Evolutionary conservation across 1,140 invertebrate species (phyloP).

Genomic region (Dryas iulia): DNA sequence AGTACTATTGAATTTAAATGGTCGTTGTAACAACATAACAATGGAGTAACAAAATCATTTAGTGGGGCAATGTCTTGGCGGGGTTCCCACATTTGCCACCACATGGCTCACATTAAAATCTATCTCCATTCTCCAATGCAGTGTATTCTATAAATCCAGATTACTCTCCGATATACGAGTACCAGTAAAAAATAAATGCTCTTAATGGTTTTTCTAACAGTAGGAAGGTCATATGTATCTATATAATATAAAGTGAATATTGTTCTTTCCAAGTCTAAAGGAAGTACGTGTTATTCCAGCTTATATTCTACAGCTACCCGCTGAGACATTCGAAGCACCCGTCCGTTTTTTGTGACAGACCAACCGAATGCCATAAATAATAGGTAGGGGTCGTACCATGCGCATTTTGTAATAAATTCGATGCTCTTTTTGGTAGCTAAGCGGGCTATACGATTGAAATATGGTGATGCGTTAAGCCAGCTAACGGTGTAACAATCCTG

Average conservation of each 20-base stretch:
- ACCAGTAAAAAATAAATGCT: slow-evolving; percentile 34
- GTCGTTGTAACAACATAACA: slow-evolving; percentile 58
- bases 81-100: slow-evolving; percentile 76
- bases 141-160: slow-evolving; percentile 75
- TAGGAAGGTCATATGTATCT: slow-evolving; percentile 44
- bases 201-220: slow-evolving; percentile 40
- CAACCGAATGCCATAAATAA: slow-evolving; percentile 79
- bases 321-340: slow-evolving; percentile 76
- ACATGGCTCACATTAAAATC: slow-evolving; percentile 73
- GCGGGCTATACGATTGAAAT: slow-evolving; percentile 72
- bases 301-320: slow-evolving; percentile 72
- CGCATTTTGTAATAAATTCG: slow-evolving; percentile 76
- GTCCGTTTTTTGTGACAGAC: slow-evolving; percentile 78
- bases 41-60: slow-evolving; percentile 73
- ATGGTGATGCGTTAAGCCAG: slow-evolving; percentile 76
- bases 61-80: slow-evolving; percentile 71
- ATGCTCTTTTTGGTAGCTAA: slow-evolving; percentile 77
- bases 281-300: slow-evolving; percentile 79
- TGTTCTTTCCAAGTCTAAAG: slow-evolving; percentile 54
- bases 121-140: slow-evolving; percentile 57
- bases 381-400: slow-evolving; percentile 73
- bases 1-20: slow-evolving; percentile 26
- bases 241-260: slow-evolving; percentile 40
- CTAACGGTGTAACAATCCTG: slow-evolving; percentile 61
- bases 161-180: slow-evolving; percentile 67